Conservation (phyloP, 2,888 invertebrate species). For the Himalopsyche kuldschensis region DNA sequence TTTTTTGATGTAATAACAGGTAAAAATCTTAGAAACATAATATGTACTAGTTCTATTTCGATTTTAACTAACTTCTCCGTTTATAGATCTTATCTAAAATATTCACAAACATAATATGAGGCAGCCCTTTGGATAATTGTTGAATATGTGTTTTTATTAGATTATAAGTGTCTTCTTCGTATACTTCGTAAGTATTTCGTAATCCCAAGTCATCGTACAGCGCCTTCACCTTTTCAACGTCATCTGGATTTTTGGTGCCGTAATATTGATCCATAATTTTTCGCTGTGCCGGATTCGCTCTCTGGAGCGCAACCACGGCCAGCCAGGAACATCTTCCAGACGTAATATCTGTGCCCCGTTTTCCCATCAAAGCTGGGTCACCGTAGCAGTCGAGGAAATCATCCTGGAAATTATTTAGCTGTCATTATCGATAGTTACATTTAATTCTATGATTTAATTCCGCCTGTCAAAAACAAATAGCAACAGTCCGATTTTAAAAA, state of each 20-base stretch:
- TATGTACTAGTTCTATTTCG: no score
- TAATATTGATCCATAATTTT: constrained; percentile 77
- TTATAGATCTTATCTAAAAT: constrained; percentile 79
- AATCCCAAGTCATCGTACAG: constrained; percentile 78
- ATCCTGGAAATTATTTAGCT: constrained; percentile 61
- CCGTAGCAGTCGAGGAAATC: constrained; percentile 92
- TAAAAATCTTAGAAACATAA: no score
- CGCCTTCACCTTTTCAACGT: constrained; percentile 70
- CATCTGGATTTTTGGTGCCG: constrained; percentile 67
- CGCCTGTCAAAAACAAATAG: no score
- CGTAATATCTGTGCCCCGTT: constrained; percentile 87
- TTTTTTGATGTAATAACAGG: no score
- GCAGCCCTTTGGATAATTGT: constrained; percentile 78
- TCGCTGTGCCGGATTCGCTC: constrained; percentile 70
- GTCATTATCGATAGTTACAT: no score
- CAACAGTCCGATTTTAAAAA: no score
- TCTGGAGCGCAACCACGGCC: constrained; percentile 83
- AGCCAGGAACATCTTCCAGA: constrained; percentile 98
- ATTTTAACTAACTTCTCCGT: not conserved
- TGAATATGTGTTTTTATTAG: constrained; percentile 81
- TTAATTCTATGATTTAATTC: no score
- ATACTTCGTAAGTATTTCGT: constrained; percentile 74
- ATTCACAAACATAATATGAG: constrained; percentile 80
- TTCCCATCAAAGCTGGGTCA: constrained; percentile 82
- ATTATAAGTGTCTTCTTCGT: constrained; percentile 83